A percentile compares a stretch with the other conserved stretches of the same genome.
Evolutionary conservation across 2,797 vertebrate species (phyloP).

Genomic region (Mormyrops boulengeri): DNA sequence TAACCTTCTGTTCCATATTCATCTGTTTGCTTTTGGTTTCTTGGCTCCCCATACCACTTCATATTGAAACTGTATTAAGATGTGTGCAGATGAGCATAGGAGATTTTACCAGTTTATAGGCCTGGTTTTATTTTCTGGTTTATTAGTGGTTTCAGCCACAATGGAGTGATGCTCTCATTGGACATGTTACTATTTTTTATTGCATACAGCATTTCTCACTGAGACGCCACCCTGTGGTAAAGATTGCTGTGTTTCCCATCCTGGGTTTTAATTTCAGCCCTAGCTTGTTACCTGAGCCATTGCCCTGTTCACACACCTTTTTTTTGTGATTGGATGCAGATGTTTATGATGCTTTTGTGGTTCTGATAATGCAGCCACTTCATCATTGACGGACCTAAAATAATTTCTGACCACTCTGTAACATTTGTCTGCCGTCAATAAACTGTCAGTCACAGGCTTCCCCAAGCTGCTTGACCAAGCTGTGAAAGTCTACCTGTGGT

Average conservation of each 20-base stretch:
- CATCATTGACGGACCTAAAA: conserved; percentile 17
- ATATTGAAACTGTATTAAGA: background rate
- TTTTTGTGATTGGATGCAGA: background rate
- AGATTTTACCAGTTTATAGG: background rate
- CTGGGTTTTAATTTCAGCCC: background rate
- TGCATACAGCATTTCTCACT: background rate
- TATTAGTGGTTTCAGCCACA: background rate
- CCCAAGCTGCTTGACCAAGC: conserved; percentile 32
- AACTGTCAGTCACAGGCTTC: conserved; percentile 32
- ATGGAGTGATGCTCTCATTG: background rate
- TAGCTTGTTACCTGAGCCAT: background rate
- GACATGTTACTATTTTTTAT: background rate
- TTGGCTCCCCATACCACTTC: background rate
- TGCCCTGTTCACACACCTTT: background rate
- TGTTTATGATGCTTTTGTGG: background rate
- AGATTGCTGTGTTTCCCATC: background rate
- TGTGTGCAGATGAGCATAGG: background rate
- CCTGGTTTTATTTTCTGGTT: background rate
- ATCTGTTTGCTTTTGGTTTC: background rate
- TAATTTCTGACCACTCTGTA: conserved; percentile 14
- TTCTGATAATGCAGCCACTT: conserved; percentile 11
- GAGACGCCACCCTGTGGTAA: background rate
- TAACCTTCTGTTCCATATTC: background rate
- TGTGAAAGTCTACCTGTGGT: background rate
- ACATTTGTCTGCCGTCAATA: conserved; percentile 41